A percentile compares a stretch with the other conserved stretches of the same genome.
Evolutionary conservation across 2,797 vertebrate species (phyloP).

Genomic region (Anolis apletophallus): DNA sequence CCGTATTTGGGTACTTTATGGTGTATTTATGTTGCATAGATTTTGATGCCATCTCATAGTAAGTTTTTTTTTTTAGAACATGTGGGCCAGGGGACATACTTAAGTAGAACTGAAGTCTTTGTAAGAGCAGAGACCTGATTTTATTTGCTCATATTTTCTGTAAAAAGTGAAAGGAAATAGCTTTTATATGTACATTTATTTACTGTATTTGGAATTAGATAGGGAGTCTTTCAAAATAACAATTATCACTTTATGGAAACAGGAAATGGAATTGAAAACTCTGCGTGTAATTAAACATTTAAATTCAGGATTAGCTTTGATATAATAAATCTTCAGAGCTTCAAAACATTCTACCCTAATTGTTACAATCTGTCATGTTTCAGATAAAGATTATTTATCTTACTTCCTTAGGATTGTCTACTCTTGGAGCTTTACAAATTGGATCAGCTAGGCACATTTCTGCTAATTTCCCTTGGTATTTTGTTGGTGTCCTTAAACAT

Average conservation of each 20-base stretch:
- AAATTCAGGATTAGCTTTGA: slow-evolving; percentile 19
- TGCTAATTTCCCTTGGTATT: slow-evolving; percentile 10
- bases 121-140: not conserved
- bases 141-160: rapidly evolving
- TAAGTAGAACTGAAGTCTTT: not conserved
- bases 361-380: slow-evolving; percentile 15
- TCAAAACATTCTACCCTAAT: not conserved
- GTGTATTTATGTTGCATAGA: not conserved
- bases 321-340: slow-evolving; percentile 19
- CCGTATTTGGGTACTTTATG: not conserved
- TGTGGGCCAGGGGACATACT: not conserved
- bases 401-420: not conserved
- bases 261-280: slow-evolving; percentile 17
- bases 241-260: slow-evolving; percentile 3
- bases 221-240: not conserved
- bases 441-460: slow-evolving; percentile 22
- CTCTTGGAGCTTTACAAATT: slow-evolving; percentile 31
- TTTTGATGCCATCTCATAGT: not conserved
- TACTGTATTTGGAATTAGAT: slow-evolving; percentile 28
- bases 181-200: not conserved
- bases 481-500: slow-evolving; percentile 6
- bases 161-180: slow-evolving; percentile 3
- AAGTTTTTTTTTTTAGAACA: not conserved
- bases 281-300: not conserved
- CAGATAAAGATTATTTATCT: slow-evolving; percentile 19